Conservation (phyloP, 2,888 invertebrate species). For the Norana najaformis region DNA sequence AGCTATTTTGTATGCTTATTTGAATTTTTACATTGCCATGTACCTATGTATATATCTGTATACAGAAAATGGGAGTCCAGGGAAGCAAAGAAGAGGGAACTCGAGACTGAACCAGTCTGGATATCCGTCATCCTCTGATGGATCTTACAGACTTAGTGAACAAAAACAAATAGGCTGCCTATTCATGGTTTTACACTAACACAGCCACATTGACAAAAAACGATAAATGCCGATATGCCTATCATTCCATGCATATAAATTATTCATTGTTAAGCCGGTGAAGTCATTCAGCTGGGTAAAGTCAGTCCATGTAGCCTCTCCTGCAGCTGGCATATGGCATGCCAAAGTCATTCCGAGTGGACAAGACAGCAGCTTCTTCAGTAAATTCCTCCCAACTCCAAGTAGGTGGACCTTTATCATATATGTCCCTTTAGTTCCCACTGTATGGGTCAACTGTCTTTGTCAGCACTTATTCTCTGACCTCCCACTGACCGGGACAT, state of each 20-base stretch:
- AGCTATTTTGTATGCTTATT: neutral
- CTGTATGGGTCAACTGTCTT: no score
- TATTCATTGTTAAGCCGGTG: neutral
- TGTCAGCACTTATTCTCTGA: no score
- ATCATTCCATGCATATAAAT: neutral
- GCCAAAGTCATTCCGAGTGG: neutral
- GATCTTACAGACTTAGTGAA: neutral
- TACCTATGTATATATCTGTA: no score
- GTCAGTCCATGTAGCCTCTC: neutral
- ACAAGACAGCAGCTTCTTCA: neutral
- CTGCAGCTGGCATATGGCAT: neutral
- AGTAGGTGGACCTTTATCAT: neutral
- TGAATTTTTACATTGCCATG: no score
- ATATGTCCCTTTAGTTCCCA: neutral
- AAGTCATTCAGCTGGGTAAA: neutral
- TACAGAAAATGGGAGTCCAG: no score
- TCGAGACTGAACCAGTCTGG: neutral
- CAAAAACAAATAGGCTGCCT: no score
- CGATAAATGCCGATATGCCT: neutral
- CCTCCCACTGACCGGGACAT: no score
- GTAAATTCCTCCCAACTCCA: neutral
- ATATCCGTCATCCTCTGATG: neutral
- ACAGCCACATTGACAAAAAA: neutral
- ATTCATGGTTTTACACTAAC: neutral
- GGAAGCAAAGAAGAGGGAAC: no score